phyloP scores from a whole-genome alignment of 2,113 vertebrate genomes.

The Nycticebus coucang region DNA sequence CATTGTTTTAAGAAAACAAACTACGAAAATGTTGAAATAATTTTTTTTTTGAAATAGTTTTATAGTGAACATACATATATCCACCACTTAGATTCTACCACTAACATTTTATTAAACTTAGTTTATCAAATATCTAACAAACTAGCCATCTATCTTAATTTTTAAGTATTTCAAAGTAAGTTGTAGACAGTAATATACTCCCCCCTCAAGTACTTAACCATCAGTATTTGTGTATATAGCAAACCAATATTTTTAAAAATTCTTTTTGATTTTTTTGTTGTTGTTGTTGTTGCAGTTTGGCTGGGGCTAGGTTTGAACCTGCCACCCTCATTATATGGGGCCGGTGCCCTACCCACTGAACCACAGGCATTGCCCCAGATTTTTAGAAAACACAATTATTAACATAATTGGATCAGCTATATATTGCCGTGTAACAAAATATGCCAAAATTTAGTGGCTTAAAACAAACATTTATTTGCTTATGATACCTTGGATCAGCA shows the following conservation, averaged over 20 bases:
- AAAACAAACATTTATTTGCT: background rate
- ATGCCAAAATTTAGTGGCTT: background rate
- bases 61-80: background rate
- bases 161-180: background rate
- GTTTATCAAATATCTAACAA: background rate
- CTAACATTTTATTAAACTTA: background rate
- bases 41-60: constrained; percentile 23
- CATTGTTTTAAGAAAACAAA: constrained; percentile 45
- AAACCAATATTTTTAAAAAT: background rate
- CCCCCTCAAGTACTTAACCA: background rate
- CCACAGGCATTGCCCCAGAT: too few relatives aligned
- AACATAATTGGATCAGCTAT: background rate
- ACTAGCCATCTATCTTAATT: background rate
- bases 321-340: too few relatives aligned
- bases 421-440: background rate
- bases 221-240: background rate
- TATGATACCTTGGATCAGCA: background rate
- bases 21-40: background rate
- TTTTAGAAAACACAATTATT: background rate
- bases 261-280: background rate
- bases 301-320: too few relatives aligned
- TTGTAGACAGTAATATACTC: background rate
- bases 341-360: too few relatives aligned
- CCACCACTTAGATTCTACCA: background rate
- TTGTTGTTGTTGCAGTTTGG: too few relatives aligned